Evolutionary conservation across 2,797 vertebrate genomes (phyloP), one percentile per base, ranked within the genome.

Genomic region (Decapterus maruadsi): DNA sequence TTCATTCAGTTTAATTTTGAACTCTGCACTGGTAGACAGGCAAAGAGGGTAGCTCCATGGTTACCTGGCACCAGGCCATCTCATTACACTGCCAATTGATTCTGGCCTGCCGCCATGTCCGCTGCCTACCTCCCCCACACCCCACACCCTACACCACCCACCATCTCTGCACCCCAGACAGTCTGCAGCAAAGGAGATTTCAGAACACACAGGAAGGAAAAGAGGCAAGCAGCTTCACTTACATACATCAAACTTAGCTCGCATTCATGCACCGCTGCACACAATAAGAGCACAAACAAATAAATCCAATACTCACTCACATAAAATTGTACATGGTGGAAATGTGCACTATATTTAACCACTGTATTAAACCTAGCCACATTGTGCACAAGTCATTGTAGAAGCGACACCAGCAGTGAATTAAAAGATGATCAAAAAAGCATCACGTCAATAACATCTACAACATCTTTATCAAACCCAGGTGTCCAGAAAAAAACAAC

Each of bases 41-140:
- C 91, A 92, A 90, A 94, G 90, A 90, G 91, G 92, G 94, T 85
- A 94, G 95, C 94, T 93, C 95, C 95, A 96, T 96, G 95, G 95
- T 94, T 95, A 96, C 95, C 95, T 95, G 95, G 95, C 95, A 89
- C 88, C 68, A 71, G 91, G 95, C 95, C 95, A 96, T 95, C 95
- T 96, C 95, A 96, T 96, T 96, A 96, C 95, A 96, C 95, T 93
- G 92, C 93, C 95, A 95, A 96, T 96, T 96, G 95, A 96, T 96
- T 96, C 94, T 96, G 94, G 95, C 93, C 90, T 93, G 91, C 91
- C 87, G 93, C 95, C 95, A 95, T 92, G 91, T 94, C 92, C 92
- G 91, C 90, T 87, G 77, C 87, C 84, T 87, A 62, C 90, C 87
- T 61, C 84, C 82, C 79, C 74, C 72, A 48, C 71, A 19, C 74